phyloP scores from a whole-genome alignment of 2,888 invertebrate species.

The Euzophera pinguis region DNA sequence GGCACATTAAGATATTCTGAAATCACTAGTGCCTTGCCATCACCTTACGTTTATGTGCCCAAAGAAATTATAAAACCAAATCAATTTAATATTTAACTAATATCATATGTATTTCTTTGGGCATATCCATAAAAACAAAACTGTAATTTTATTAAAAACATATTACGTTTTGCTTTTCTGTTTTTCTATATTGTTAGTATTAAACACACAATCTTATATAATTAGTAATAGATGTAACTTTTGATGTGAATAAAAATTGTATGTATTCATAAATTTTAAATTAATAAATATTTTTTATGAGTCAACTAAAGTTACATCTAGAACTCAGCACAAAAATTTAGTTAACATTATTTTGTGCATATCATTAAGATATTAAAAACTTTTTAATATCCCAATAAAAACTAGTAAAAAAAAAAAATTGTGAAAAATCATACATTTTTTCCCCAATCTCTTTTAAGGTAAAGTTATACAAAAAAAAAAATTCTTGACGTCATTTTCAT shows the following conservation, averaged over 20 bases:
- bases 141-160: slow-evolving; percentile 12
- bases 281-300: background rate
- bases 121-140: slow-evolving; percentile 22
- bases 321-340: slow-evolving; percentile 22
- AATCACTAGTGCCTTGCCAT: slow-evolving; percentile 44
- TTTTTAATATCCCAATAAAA: background rate
- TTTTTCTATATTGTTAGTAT: slow-evolving; percentile 45
- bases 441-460: no score
- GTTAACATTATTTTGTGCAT: slow-evolving; percentile 27
- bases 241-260: slow-evolving; percentile 17
- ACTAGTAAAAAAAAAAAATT: slow-evolving; percentile 2
- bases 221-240: slow-evolving; percentile 33
- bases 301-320: slow-evolving; percentile 15
- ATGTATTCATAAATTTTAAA: background rate
- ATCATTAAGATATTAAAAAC: slow-evolving; percentile 19
- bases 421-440: no score
- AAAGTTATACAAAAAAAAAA: no score
- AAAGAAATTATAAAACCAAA: slow-evolving; percentile 35
- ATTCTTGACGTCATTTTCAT: no score
- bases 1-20: slow-evolving; percentile 27
- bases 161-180: slow-evolving; percentile 32
- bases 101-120: slow-evolving; percentile 14
- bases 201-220: slow-evolving; percentile 56
- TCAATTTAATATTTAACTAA: background rate
- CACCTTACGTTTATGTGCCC: slow-evolving; percentile 52